Evolutionary conservation across 2,797 vertebrate genomes (phyloP).

Genomic region (Crenichthys baileyi): DNA sequence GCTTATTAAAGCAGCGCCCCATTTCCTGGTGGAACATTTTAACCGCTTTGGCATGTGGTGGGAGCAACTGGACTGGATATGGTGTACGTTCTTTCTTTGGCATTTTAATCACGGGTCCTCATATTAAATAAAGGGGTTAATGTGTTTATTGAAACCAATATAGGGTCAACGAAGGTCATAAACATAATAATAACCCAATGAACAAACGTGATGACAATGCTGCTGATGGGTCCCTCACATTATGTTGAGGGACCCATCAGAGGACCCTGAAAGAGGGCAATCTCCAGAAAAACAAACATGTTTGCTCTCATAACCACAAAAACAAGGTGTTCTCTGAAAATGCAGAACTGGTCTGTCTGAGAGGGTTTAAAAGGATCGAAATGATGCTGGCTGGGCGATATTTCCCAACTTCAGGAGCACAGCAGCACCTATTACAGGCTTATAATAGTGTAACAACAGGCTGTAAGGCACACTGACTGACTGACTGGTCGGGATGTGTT

Average conservation of each 20-base stretch:
- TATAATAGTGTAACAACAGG: conserved; percentile 6
- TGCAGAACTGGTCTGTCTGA: conserved; percentile 21
- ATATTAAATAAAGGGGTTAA: background rate
- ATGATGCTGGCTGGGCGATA: conserved; percentile 32
- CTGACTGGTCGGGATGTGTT: conserved; percentile 19
- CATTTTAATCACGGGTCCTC: background rate
- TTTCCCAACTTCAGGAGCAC: conserved; percentile 29
- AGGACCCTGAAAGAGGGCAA: background rate
- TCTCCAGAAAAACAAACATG: background rate
- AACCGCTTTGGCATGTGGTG: too few relatives aligned
- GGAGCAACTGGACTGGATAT: background rate
- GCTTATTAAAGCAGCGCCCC: background rate
- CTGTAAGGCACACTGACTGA: background rate
- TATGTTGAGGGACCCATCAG: conserved; percentile 8
- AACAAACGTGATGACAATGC: background rate
- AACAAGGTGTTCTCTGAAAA: background rate
- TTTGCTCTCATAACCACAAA: background rate
- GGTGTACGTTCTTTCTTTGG: too few relatives aligned
- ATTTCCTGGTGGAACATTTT: too few relatives aligned
- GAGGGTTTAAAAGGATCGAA: conserved; percentile 43
- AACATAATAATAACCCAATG: background rate
- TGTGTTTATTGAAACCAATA: background rate
- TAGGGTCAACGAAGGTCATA: background rate
- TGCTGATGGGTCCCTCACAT: conserved; percentile 11
- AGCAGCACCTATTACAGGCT: conserved; percentile 13